Evolutionary conservation across 2,888 invertebrate genomes (phyloP), one percentile per base, ranked within the genome.

Genomic region (Drosophila affinis): DNA sequence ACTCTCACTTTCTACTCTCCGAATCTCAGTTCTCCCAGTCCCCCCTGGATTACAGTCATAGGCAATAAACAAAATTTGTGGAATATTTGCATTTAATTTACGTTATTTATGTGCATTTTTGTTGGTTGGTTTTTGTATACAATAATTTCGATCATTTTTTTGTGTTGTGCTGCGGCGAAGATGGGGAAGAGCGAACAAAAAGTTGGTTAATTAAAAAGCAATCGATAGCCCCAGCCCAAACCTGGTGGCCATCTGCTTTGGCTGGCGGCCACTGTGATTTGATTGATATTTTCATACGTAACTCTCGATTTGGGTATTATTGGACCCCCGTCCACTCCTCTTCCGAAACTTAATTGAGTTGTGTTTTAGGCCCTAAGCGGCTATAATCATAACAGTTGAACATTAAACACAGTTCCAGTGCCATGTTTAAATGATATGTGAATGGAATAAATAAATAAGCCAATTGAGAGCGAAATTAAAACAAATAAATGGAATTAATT

Each of bases 141-240:
- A 56, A 71, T 77, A 57, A 75, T 86, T 88, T 86, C 47, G 72
- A 58, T 65, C 45, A 46, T 71, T 73, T 73, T 72, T 52, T n/a
- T 54, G 32, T 54, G 48, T 34, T 52, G 56, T 21, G 47, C 24
- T 46, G 4, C 44, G 44, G 4, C 44, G 44, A 21, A 21, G 21
- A 21, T 34, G 44, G 24, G 14, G 53, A 79, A 51, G 47, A 54
- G 39, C 62, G 70, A 71, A 72, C 72, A 76, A 67, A 67, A 79
- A 79, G 87, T 77, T 79, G 81, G 84, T 72, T 82, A 83, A 86
- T 88, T 82, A 82, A 88, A 76, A 72, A 70, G 69, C 70, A 81
- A 86, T 83, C 88, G 56, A 80, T 86, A 80, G 18, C 75, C 21
- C 21, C 21, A n/a, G n/a, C n/a, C 3, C 0, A 21, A 58, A 49